phyloP scores from a whole-genome alignment of 2,797 vertebrate genomes.

The Pantherophis vulpinus region DNA sequence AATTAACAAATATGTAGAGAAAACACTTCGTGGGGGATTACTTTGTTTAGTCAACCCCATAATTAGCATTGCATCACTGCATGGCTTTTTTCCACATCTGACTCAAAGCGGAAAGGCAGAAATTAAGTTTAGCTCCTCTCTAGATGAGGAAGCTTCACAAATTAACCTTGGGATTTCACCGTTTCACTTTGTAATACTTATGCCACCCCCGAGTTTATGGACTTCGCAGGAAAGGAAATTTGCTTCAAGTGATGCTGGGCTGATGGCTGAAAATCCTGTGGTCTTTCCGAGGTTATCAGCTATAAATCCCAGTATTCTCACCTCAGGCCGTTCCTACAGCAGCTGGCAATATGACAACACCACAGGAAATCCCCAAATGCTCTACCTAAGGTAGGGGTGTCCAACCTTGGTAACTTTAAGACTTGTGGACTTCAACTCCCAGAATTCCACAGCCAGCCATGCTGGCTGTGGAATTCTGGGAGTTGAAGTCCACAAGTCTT shows the following conservation, averaged over 20 bases:
- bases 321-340: not conserved
- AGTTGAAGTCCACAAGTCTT: not conserved
- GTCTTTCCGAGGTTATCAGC: not conserved
- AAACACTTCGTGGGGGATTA: not conserved
- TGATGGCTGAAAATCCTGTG: not conserved
- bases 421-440: no score
- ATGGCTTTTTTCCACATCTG: not conserved
- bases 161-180: not conserved
- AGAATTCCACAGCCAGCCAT: no score
- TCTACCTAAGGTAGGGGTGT: not conserved
- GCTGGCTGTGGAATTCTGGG: no score
- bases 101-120: not conserved
- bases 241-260: not conserved
- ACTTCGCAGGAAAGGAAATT: not conserved
- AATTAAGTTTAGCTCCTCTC: not conserved
- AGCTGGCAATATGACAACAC: not conserved
- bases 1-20: not conserved
- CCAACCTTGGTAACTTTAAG: not conserved
- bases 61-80: not conserved
- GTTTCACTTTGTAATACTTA: not conserved
- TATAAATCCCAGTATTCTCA: not conserved
- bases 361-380: not conserved
- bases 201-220: not conserved
- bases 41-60: not conserved
- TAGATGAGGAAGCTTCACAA: no score